Evolutionary conservation across 2,888 invertebrate species (phyloP).

Genomic region (Ochlodes sylvanus): DNA sequence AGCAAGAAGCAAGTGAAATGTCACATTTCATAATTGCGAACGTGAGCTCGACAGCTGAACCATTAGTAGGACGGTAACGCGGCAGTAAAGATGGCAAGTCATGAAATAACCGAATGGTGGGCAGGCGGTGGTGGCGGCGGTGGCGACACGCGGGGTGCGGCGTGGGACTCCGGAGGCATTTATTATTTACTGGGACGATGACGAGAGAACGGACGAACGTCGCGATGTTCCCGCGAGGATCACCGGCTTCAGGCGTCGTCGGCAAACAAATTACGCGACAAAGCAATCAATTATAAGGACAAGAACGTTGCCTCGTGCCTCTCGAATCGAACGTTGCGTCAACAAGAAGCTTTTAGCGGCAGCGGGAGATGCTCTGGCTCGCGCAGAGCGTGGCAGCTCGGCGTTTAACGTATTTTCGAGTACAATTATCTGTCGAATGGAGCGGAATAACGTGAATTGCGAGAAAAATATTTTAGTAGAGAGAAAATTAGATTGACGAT

Average conservation of each 20-base stretch:
- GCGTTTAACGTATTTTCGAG: conserved; percentile 60
- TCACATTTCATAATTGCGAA: conserved; percentile 10
- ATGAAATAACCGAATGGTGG: conserved; percentile 47
- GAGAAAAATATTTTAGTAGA: conserved; percentile 66
- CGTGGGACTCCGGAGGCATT: conserved; percentile 54
- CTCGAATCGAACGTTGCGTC: conserved; percentile 81
- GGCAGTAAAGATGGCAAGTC: conserved; percentile 50
- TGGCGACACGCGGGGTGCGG: conserved; percentile 41
- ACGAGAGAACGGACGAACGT: conserved; percentile 68
- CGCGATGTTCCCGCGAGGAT: conserved; percentile 73
- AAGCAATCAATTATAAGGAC: conserved; percentile 84
- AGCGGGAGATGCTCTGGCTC: conserved; percentile 65
- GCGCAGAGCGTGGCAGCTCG: conserved; percentile 59
- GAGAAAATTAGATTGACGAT: conserved; percentile 77
- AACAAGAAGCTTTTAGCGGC: conserved; percentile 83
- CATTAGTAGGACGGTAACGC: conserved; percentile 14
- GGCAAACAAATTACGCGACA: conserved; percentile 84
- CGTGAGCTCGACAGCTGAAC: conserved; percentile 15
- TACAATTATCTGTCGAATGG: conserved; percentile 61
- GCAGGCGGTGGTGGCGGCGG: conserved; percentile 41
- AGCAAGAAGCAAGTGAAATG: neutral
- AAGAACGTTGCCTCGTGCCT: conserved; percentile 72
- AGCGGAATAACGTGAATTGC: conserved; percentile 57
- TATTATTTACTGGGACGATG: conserved; percentile 79
- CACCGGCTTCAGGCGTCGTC: conserved; percentile 62